phyloP scores from a whole-genome alignment of 2,797 vertebrate genomes.

The Urosaurus nigricauda region DNA sequence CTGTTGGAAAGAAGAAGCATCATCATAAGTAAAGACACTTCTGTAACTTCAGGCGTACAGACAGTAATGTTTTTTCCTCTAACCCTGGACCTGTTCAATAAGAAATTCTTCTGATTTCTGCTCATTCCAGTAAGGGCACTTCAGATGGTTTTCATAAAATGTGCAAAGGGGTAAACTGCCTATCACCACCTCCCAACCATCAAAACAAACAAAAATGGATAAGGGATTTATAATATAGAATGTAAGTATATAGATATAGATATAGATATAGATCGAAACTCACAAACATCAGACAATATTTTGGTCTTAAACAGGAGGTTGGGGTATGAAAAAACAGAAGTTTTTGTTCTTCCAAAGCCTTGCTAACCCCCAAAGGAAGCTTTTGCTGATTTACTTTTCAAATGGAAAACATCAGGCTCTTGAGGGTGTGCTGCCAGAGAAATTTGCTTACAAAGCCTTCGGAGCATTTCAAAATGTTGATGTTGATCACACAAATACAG shows the following conservation, averaged over 20 bases:
- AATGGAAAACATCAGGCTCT: slow-evolving; percentile 70
- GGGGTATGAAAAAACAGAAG: slow-evolving; percentile 63
- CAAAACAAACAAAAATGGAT: slow-evolving; percentile 29
- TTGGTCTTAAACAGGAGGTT: slow-evolving; percentile 35
- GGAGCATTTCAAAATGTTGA: slow-evolving; percentile 58
- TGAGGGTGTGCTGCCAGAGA: slow-evolving; percentile 61
- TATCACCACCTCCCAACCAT: slow-evolving; percentile 1
- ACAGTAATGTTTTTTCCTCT: not conserved
- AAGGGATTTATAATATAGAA: slow-evolving; percentile 67
- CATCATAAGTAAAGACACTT: not conserved
- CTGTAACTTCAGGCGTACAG: not conserved
- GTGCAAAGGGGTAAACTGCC: slow-evolving; percentile 52
- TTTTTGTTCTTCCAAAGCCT: slow-evolving; percentile 62
- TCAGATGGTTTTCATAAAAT: slow-evolving; percentile 71
- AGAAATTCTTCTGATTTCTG: slow-evolving; percentile 62
- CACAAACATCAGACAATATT: slow-evolving; percentile 27
- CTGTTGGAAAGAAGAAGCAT: not conserved
- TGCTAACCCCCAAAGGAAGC: slow-evolving; percentile 62
- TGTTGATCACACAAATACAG: slow-evolving; percentile 65
- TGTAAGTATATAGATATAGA: slow-evolving; percentile 71
- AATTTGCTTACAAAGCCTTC: slow-evolving; percentile 72
- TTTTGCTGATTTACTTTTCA: slow-evolving; percentile 63
- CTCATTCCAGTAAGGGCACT: slow-evolving; percentile 37
- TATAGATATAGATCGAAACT: slow-evolving; percentile 71
- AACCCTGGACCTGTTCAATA: slow-evolving; percentile 21